phyloP scores from a whole-genome alignment of 2,888 invertebrate species.

The Hypomecis atomaria region DNA sequence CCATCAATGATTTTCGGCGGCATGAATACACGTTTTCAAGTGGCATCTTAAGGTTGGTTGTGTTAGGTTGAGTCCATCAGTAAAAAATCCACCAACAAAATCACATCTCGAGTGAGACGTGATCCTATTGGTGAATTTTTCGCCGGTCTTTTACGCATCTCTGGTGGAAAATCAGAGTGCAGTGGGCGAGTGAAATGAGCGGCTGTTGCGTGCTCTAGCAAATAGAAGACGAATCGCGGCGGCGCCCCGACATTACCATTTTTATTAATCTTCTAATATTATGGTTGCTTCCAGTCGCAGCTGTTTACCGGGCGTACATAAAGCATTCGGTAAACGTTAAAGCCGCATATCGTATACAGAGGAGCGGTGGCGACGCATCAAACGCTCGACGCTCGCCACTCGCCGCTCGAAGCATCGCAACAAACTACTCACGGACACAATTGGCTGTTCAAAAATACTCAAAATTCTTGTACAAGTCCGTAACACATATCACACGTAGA shows the following conservation, averaged over 20 bases:
- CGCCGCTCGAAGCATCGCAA: constrained; percentile 42
- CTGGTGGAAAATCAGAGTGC: too few species aligned
- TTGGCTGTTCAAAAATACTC: constrained; percentile 27
- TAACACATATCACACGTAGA: constrained; percentile 1
- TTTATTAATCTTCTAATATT: constrained; percentile 71
- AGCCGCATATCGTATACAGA: constrained; percentile 65
- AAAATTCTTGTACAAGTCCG: constrained; percentile 21
- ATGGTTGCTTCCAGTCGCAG: constrained; percentile 87
- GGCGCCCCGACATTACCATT: constrained; percentile 55
- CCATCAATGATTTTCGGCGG: too few species aligned
- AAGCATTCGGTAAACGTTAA: constrained; percentile 70
- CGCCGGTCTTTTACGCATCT: too few species aligned
- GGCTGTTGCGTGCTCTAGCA: too few species aligned
- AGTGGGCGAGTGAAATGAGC: too few species aligned
- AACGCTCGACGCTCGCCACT: constrained; percentile 25
- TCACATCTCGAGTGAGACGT: too few species aligned
- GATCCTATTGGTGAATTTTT: too few species aligned
- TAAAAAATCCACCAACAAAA: too few species aligned
- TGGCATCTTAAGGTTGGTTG: too few species aligned
- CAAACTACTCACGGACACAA: constrained; percentile 36
- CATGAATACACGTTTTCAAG: too few species aligned
- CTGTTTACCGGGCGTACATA: constrained; percentile 88
- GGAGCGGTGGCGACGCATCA: constrained; percentile 52
- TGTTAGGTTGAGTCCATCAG: too few species aligned
- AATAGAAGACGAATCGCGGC: constrained; percentile 39